These are phyloP conservation scores for Actinernus sp. DNA, from an alignment of 92 coral and sea anemone genomes.

Conservation along the genomic window DNA sequence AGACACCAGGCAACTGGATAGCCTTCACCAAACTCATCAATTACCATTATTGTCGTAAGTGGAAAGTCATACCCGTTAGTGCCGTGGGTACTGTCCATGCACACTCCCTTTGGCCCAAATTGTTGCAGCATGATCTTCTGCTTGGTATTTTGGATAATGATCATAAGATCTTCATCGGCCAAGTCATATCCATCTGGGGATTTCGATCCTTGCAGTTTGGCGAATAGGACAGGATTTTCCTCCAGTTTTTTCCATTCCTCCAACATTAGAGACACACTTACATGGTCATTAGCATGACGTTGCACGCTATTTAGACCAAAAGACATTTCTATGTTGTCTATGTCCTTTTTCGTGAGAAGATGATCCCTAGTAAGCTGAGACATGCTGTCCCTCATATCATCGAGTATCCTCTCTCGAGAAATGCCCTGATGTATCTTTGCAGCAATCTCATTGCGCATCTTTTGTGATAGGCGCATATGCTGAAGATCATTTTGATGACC, in stretches of 20 bases:
- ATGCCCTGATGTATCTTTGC: slow-evolving; percentile 67
- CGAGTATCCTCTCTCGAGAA: slow-evolving; percentile 38
- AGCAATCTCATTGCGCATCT: slow-evolving; percentile 54
- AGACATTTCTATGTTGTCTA: slow-evolving; percentile 45
- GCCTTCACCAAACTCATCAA: slow-evolving; percentile 78
- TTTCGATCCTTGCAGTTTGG: slow-evolving; percentile 53
- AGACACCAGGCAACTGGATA: slow-evolving; percentile 79
- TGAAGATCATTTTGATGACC: slow-evolving; percentile 53
- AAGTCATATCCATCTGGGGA: slow-evolving; percentile 38
- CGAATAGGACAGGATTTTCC: slow-evolving; percentile 47
- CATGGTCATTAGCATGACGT: slow-evolving; percentile 62
- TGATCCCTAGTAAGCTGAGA: slow-evolving; percentile 37
- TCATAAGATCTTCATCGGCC: slow-evolving; percentile 43
- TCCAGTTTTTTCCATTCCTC: slow-evolving; percentile 37
- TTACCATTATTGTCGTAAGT: slow-evolving; percentile 45
- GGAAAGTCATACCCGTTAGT: slow-evolving; percentile 69
- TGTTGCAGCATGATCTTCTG: slow-evolving; percentile 53
- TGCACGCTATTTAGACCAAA: slow-evolving; percentile 60
- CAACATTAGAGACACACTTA: slow-evolving; percentile 63
- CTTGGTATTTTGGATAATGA: slow-evolving; percentile 58
- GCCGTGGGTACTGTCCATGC: slow-evolving; percentile 73
- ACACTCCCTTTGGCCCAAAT: slow-evolving; percentile 63
- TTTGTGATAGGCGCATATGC: slow-evolving; percentile 49
- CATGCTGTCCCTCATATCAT: slow-evolving; percentile 50
- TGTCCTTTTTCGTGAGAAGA: slow-evolving; percentile 40